phyloP scores from a whole-genome alignment of 2,113 vertebrate species.

The Pygoscelis adeliae region DNA sequence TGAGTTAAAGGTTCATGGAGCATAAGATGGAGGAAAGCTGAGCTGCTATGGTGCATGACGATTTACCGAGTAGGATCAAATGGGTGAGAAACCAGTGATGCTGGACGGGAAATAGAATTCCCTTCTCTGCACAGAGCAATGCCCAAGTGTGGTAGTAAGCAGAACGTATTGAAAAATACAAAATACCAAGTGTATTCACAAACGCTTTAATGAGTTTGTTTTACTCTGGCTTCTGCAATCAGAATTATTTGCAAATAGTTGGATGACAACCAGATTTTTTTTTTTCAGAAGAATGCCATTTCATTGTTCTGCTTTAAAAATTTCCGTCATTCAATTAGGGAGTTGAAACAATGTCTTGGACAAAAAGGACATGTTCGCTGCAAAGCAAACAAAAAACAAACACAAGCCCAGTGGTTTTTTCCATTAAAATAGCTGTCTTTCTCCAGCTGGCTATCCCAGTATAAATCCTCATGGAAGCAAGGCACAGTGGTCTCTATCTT shows the following conservation, averaged over 20 bases:
- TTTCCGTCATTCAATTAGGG: conserved; percentile 44
- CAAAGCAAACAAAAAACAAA: conserved; percentile 49
- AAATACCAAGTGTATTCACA: neutral
- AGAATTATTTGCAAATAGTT: conserved; percentile 35
- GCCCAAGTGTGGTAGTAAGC: neutral
- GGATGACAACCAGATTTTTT: conserved; percentile 6
- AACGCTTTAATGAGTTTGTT: conserved; percentile 24
- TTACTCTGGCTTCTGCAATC: conserved; percentile 1
- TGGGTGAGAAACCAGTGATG: neutral
- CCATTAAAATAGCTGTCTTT: conserved; percentile 33
- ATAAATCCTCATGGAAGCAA: neutral
- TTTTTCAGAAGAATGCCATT: conserved; percentile 31
- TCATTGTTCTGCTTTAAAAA: conserved; percentile 57
- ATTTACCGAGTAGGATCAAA: neutral
- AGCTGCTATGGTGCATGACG: neutral
- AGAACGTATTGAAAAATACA: neutral
- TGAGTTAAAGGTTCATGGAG: neutral
- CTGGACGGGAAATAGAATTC: neutral
- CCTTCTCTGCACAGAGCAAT: neutral
- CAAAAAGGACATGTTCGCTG: conserved; percentile 6
- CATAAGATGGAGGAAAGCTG: neutral
- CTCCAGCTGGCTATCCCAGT: conserved; percentile 5
- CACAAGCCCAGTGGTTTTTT: conserved; percentile 12
- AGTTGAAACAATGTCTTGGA: conserved; percentile 65
- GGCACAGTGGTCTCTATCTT: neutral